Base-by-base conservation (phyloP, 2,113 vertebrate genomes). In the Athene noctua region DNA sequence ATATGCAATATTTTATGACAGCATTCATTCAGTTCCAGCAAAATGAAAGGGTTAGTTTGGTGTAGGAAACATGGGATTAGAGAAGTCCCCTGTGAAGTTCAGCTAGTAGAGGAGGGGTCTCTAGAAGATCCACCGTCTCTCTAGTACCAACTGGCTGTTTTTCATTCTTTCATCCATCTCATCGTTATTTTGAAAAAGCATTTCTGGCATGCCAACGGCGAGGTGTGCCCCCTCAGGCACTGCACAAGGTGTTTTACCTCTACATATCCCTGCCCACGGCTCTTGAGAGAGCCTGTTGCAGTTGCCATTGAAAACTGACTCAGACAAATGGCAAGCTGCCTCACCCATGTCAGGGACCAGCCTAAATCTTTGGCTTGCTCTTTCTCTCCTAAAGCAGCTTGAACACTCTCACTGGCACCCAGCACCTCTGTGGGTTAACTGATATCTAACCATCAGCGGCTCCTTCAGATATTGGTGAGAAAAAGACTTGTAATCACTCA, bases 241-340 rank as follows among this genome's bases (percentile, higher is more conserved):
- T 27, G 19, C 5, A 1, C 1, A 1, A 32, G 26, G 26, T 65
- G 36, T 5, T 93, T 91, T 73, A 13, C 34, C 25, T 44, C 34
- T 55, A 44, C 10, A 3, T 38, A 42, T 29, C n/a, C 36, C 22
- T 47, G 13, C 34, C 75, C 4, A 0, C 1, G 5, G n/a, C 15
- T 55, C 40, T n/a, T 5, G 5, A 13, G 34, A 91, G 20, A 83
- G 1, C 4, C 46, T 0, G 0, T 86, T 83, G 52, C 32, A 22
- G n/a, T 21, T 77, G 21, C 54, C 81, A 0, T 62, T 30, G 80
- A 49, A 40, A 90, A 74, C 38, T 6, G 6, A 3, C 10, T 91
- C 32, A 55, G 46, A 38, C 3, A 44, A 46, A 84, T 73, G 46
- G 70, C n/a, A 78, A 70, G n/a, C 23, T 21, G 21, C n/a, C 26